Evolutionary conservation across 2,888 invertebrate species (phyloP), one percentile per base, ranked within the genome.

Genomic region (Spodoptera picta): DNA sequence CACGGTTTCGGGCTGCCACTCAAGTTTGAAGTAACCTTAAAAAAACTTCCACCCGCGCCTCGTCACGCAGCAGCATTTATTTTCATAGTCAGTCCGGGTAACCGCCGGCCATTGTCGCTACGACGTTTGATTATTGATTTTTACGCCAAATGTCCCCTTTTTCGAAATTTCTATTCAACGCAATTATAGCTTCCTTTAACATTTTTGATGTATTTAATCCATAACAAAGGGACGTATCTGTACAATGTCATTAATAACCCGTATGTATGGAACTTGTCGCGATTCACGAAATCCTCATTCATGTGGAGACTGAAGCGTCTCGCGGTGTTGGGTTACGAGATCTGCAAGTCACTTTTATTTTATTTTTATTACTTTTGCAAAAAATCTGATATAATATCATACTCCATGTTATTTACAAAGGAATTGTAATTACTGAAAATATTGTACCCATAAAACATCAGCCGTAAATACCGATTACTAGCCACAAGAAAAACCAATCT

Each of bases 51-150:
- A 85, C 93, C 93, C 92, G 90, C 93, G 88, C 92, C 83, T 80
- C 86, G 91, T 92, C 93, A 91, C 90, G 88, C 90, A 84, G 85
- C 77, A 86, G 83, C 87, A 86, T 90, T 89, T 93, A 92, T 93
- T 93, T 92, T 92, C 91, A 93, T 93, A 93, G 93, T 88, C 90
- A 87, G 83, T 87, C 87, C 90, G 90, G 87, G 88, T 90, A 91
- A 92, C 94, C 92, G 91, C 89, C 84, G 81, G 71, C 90, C 77
- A 89, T 94, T 93, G 94, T 93, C 86, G 77, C 77, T 73, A 79
- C 79, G 83, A 86, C 90, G 86, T 91, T 90, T 89, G 91, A 94
- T 94, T 94, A 94, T 94, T 94, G 94, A 94, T 94, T 94, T 94
- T 94, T 92, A 94, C 94, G 93, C 93, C 88, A 93, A 92, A 94